These are phyloP conservation scores for Polydrusus cervinus DNA, from an alignment of 2,888 invertebrate genomes.

Conservation along the genomic window DNA sequence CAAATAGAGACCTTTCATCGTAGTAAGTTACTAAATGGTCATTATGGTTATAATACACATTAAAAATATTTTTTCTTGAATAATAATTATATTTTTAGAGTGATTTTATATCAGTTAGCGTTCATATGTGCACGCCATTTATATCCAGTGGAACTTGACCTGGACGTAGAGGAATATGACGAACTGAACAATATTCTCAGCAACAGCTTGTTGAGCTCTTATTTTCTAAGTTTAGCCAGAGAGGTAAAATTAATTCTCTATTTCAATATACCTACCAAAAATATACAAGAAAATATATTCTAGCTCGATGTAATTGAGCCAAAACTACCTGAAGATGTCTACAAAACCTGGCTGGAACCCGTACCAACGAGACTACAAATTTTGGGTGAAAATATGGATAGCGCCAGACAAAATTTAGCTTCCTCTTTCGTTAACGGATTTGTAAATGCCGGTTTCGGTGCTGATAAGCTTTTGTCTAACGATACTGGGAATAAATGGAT, in stretches of 20 bases:
- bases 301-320: slow-evolving; percentile 98
- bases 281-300: too few relatives aligned
- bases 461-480: slow-evolving; percentile 93
- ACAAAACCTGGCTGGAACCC: slow-evolving; percentile 96
- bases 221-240: slow-evolving; percentile 93
- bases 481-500: slow-evolving; percentile 75
- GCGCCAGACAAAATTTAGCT: slow-evolving; percentile 96
- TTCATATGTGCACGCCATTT: slow-evolving; percentile 98
- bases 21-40: too few relatives aligned
- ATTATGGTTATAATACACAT: too few relatives aligned
- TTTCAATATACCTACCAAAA: background rate
- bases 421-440: slow-evolving; percentile 99
- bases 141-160: slow-evolving; percentile 88
- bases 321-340: slow-evolving; percentile 98
- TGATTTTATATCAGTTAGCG: slow-evolving; percentile 93
- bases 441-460: slow-evolving; percentile 98
- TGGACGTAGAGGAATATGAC: slow-evolving; percentile 81
- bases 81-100: slow-evolving; percentile 72
- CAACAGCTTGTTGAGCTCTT: slow-evolving; percentile 93
- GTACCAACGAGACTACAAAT: slow-evolving; percentile 80
- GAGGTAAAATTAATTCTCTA: slow-evolving; percentile 76
- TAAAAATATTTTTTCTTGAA: too few relatives aligned
- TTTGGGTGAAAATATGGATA: slow-evolving; percentile 85
- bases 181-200: slow-evolving; percentile 93
- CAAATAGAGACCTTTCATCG: too few relatives aligned